These are phyloP conservation scores for Trichomalopsis sarcophagae DNA, from an alignment of 1,140 invertebrate genomes.

Conservation along the genomic window DNA sequence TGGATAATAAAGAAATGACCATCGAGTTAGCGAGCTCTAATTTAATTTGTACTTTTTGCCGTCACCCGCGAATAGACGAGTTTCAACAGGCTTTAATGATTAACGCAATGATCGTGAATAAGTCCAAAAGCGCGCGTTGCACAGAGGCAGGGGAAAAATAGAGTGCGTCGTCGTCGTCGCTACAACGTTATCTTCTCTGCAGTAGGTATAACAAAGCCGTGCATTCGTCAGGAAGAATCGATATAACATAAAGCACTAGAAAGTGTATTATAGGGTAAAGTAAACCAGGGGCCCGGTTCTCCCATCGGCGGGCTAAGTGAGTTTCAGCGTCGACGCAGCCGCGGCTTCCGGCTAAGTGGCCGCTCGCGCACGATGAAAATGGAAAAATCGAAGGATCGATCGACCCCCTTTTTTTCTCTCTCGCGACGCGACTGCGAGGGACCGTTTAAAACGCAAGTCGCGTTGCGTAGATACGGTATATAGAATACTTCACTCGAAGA, in stretches of 20 bases:
- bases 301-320: not conserved
- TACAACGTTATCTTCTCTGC: too few species aligned
- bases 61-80: too few species aligned
- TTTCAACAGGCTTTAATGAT: too few species aligned
- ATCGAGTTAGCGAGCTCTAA: too few species aligned
- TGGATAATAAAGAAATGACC: too few species aligned
- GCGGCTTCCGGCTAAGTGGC: not conserved
- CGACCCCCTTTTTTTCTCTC: not conserved
- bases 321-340: not conserved
- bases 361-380: conserved; percentile 3
- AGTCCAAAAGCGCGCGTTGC: too few species aligned
- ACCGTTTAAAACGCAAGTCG: not conserved
- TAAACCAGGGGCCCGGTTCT: not conserved
- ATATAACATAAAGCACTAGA: not conserved
- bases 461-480: not conserved
- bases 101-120: too few species aligned
- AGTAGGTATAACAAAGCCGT: not conserved
- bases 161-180: too few species aligned
- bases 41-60: too few species aligned
- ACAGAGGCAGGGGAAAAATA: too few species aligned
- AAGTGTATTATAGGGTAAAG: not conserved
- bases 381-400: conserved; percentile 29
- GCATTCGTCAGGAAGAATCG: conserved; percentile 12
- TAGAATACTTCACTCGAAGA: not conserved
- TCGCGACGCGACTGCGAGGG: not conserved